Percentiles rank a stretch among this genome's conserved stretches.
Evolutionary conservation across 2,797 vertebrate genomes (phyloP).

Genomic region (Gambusia yucatana): DNA sequence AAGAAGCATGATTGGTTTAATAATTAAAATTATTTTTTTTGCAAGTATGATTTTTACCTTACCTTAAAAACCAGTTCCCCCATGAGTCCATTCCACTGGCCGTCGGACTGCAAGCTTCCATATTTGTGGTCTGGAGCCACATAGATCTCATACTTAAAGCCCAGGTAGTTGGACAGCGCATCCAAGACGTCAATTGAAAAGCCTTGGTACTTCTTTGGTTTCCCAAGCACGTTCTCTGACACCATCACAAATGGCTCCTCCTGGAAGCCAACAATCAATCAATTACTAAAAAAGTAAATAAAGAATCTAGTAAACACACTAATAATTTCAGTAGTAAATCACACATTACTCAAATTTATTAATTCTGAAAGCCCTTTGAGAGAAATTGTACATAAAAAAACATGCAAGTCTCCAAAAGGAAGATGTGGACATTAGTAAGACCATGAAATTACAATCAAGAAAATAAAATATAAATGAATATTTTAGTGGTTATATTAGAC

Average conservation of each 20-base stretch:
- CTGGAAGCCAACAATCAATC: conserved; percentile 74
- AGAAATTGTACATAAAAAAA: background rate
- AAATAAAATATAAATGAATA: conserved; percentile 33
- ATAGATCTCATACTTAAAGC: conserved; percentile 98
- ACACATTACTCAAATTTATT: conserved; percentile 40
- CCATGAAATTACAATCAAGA: conserved; percentile 39
- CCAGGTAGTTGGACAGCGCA: conserved; percentile 94
- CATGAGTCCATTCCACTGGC: conserved; percentile 96
- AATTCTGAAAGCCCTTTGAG: background rate
- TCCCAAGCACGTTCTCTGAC: conserved; percentile 97
- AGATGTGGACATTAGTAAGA: background rate
- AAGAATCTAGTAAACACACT: conserved; percentile 36
- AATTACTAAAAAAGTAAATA: conserved; percentile 45
- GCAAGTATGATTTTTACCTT: conserved; percentile 52
- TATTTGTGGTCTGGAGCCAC: conserved; percentile 96
- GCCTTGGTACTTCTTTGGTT: conserved; percentile 98
- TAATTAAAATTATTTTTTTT: background rate
- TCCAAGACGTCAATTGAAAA: conserved; percentile 97
- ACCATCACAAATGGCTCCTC: conserved; percentile 99
- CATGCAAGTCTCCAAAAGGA: background rate
- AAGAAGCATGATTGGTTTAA: background rate
- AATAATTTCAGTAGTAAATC: conserved; percentile 53
- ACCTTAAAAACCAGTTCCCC: conserved; percentile 98
- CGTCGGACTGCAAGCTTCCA: conserved; percentile 92
- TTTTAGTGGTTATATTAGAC: conserved; percentile 24